Percentiles rank a stretch among this genome's conserved stretches.
Evolutionary conservation across 1,140 invertebrate species (phyloP).

Genomic region (Drosophila yakuba): DNA sequence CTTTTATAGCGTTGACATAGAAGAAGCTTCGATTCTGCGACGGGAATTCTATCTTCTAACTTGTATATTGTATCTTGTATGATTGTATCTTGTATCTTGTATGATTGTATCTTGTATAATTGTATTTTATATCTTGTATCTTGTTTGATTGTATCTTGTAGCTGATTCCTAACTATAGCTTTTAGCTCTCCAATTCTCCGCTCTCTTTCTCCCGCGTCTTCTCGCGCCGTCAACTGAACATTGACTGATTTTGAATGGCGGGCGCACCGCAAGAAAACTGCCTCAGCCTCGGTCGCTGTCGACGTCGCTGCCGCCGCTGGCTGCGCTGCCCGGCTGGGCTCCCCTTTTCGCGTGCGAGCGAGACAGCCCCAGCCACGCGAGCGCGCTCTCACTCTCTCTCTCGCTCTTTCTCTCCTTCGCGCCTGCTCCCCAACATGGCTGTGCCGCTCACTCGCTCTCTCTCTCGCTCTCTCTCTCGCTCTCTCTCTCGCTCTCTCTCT

Average conservation of each 20-base stretch:
- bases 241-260: slow-evolving; percentile 79
- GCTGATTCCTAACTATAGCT: background rate
- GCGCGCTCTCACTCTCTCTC: slow-evolving; percentile 10
- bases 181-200: slow-evolving; percentile 1
- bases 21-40: background rate
- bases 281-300: slow-evolving; percentile 44
- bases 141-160: too few species aligned
- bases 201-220: slow-evolving; percentile 45
- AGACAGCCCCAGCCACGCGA: slow-evolving; percentile 12
- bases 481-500: slow-evolving; percentile 6
- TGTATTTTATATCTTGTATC: too few species aligned
- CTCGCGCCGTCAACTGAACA: slow-evolving; percentile 77
- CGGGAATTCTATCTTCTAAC: background rate
- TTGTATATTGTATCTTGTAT: too few species aligned
- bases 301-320: slow-evolving; percentile 9
- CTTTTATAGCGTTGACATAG: too few species aligned
- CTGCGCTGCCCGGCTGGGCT: slow-evolving; percentile 31
- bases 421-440: slow-evolving; percentile 19
- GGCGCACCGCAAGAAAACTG: slow-evolving; percentile 79
- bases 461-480: slow-evolving; percentile 18
- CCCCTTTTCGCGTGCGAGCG: slow-evolving; percentile 22
- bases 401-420: slow-evolving; percentile 18
- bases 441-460: slow-evolving; percentile 8
- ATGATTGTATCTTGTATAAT: too few species aligned
- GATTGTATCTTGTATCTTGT: too few species aligned